Conservation (phyloP, 2,888 invertebrate genomes). For the Heliconius ismenius region DNA sequence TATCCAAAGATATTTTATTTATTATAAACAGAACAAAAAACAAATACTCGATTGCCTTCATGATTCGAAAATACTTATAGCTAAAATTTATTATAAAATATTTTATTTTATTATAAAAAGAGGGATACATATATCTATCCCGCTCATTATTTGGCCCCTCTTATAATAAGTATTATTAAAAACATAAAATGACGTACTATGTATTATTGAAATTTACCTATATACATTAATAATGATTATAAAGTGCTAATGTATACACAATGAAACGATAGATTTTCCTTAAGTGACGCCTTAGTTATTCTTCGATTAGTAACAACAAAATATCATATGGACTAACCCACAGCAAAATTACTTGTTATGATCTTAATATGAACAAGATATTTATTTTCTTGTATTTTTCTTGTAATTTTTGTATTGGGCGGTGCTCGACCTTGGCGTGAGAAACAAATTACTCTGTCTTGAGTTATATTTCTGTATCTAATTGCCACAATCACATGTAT, state of each 20-base stretch:
- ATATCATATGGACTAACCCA: slow-evolving; percentile 12
- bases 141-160: no score
- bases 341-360: not conserved
- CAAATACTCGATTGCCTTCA: no score
- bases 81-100: not conserved
- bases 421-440: not conserved
- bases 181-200: not conserved
- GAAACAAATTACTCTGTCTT: not conserved
- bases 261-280: slow-evolving; percentile 9
- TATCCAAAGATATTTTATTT: no score
- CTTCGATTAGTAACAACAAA: slow-evolving; percentile 1
- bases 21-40: no score
- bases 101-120: no score
- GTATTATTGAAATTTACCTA: not conserved
- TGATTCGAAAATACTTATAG: no score
- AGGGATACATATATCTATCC: no score
- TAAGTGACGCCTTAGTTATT: not conserved
- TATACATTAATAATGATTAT: not conserved
- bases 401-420: not conserved
- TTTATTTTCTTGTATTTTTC: not conserved
- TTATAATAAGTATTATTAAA: no score
- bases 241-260: not conserved
- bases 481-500: no score
- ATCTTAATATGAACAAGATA: not conserved
- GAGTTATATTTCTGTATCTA: not conserved